Conservation (phyloP, 2,113 vertebrate species). For the Orycteropus afer region DNA sequence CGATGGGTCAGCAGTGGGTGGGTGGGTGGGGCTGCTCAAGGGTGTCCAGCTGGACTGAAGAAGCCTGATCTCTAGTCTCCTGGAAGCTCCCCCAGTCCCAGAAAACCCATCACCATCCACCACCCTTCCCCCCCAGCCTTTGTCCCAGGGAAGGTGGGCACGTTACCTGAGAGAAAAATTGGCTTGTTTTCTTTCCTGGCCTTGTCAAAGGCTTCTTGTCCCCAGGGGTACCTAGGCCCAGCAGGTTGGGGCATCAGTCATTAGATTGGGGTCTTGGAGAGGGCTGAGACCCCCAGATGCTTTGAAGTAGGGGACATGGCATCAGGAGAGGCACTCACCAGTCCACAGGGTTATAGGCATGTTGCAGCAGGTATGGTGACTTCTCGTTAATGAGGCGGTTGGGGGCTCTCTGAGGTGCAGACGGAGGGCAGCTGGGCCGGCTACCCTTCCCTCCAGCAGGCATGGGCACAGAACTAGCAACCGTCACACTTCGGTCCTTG, state of each 20-base stretch:
- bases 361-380: constrained; percentile 95
- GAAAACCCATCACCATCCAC: background rate
- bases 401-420: constrained; percentile 73
- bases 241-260: background rate
- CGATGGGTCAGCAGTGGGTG: background rate
- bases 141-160: background rate
- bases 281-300: background rate
- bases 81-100: background rate
- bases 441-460: constrained; percentile 84
- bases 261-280: accelerated
- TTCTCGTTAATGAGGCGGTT: constrained; percentile 92
- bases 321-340: constrained; percentile 87
- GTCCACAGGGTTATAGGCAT: constrained; percentile 96
- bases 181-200: constrained; percentile 93
- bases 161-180: constrained; percentile 95
- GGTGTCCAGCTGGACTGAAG: background rate
- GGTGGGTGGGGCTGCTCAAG: background rate
- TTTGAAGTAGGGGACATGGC: background rate
- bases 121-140: background rate
- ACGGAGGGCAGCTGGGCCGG: background rate
- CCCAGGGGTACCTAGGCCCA: constrained; percentile 93
- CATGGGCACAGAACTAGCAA: constrained; percentile 85
- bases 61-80: background rate
- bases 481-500: constrained; percentile 79
- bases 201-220: constrained; percentile 95